Base-by-base conservation (phyloP, 2,797 vertebrate genomes). In the Pseudochaenichthys georgianus region DNA sequence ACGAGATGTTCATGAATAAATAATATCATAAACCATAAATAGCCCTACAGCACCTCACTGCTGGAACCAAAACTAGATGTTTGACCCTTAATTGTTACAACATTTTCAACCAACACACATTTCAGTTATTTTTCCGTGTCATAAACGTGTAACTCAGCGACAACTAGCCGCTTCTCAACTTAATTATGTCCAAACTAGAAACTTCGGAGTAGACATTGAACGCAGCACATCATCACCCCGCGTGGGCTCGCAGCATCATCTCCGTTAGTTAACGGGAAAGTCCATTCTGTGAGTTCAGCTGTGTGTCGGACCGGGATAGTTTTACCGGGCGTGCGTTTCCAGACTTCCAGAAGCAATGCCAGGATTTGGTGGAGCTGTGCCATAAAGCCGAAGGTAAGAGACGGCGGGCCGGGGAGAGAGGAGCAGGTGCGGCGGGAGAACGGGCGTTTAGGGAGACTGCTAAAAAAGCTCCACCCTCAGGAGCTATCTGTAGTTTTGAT, bases 321-420 rank as follows among this genome's bases (percentile, higher is more conserved):
- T 68, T 68, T 48, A 70, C 48, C 71, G 3, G 61, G 8, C 41
- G 34, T 17, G 10, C 67, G 61, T 78, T 80, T 69, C 38, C 50
- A 67, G 38, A 78, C 55, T 71, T 79, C 13, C 72, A 69, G 77
- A 82, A 12, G 75, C 51, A 5, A 92, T 93, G 92, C n/a, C 78
- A 81, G 70, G 78, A 52, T 64, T 9, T n/a, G 64, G 80, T 21
- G 84, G 87, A 89, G 70, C 82, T 43, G 81, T 64, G 81, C 84
- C 87, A 23, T 89, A 82, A 73, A 83, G 15, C 50, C 16, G 5
- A 85, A 90, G 92, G 93, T 93, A 92, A 87, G 92, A 77, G 4
- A 11, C 9, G 8, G 9, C 9, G n/a, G 4, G 3, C 43, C 9
- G 46, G 61, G 53, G 42, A 23, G 0, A 0, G 61, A 3, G 50